A percentile compares a stretch with the other conserved stretches of the same genome.
Evolutionary conservation across 2,113 vertebrate genomes (phyloP).

Genomic region (Myxocyprinus asiaticus): DNA sequence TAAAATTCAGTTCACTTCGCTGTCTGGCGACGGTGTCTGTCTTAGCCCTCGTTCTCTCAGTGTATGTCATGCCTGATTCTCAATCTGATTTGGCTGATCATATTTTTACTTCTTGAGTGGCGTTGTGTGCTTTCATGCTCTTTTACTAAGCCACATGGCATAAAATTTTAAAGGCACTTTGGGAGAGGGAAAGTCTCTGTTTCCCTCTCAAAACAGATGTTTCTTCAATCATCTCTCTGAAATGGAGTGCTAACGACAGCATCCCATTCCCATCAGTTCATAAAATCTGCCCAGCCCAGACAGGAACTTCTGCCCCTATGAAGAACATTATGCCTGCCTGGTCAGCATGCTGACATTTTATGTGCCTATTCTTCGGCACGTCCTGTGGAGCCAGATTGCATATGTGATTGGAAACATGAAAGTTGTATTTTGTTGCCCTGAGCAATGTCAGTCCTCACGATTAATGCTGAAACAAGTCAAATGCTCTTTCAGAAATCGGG

Average conservation of each 20-base stretch:
- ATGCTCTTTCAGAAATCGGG: slow-evolving; percentile 12
- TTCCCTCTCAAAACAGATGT: slow-evolving; percentile 22
- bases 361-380: background rate
- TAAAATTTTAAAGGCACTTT: slow-evolving; percentile 29
- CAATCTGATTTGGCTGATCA: background rate
- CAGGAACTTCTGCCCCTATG: background rate
- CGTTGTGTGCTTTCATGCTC: slow-evolving; percentile 19
- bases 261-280: slow-evolving; percentile 14
- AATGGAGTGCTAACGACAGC: slow-evolving; percentile 39
- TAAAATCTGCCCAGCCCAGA: slow-evolving; percentile 28
- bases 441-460: slow-evolving; percentile 29
- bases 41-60: background rate
- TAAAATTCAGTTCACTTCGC: background rate
- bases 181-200: background rate
- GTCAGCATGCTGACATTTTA: slow-evolving; percentile 18
- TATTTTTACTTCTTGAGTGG: background rate
- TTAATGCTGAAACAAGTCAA: slow-evolving; percentile 21
- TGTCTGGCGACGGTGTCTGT: background rate
- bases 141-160: slow-evolving; percentile 2
- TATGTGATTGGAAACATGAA: slow-evolving; percentile 45
- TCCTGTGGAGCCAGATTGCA: slow-evolving; percentile 11
- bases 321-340: slow-evolving; percentile 22
- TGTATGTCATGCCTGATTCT: background rate
- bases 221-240: slow-evolving; percentile 38
- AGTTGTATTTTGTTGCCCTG: slow-evolving; percentile 36